These are phyloP conservation scores for Malacosoma neustria DNA, from an alignment of 2,888 invertebrate genomes.

Conservation along the genomic window DNA sequence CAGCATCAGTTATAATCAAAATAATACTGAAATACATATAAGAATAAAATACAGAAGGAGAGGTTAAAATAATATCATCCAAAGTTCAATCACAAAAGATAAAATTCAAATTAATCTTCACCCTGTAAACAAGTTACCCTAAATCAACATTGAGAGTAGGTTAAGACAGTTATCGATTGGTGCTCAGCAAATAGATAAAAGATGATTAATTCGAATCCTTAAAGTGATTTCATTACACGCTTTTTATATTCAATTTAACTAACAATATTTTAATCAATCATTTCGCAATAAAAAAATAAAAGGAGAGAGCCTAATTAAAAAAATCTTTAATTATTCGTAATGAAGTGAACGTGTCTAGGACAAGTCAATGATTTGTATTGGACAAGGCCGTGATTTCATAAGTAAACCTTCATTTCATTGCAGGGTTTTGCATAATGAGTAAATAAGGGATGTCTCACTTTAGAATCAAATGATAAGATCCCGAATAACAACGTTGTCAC, in stretches of 20 bases:
- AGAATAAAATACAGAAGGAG: too few species aligned
- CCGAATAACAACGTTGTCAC: too few species aligned
- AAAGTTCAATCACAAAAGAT: too few species aligned
- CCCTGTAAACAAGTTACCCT: neutral
- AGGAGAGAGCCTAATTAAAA: conserved; percentile 17
- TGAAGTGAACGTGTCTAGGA: conserved; percentile 28
- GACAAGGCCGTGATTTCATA: conserved; percentile 29
- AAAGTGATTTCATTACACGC: neutral
- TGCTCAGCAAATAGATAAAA: neutral
- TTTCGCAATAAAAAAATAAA: neutral
- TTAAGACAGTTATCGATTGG: neutral
- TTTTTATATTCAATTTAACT: conserved; percentile 4
- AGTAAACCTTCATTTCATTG: conserved; percentile 21
- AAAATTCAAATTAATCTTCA: too few species aligned
- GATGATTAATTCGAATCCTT: neutral
- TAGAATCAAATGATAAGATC: too few species aligned
- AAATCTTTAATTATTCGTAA: conserved; percentile 23
- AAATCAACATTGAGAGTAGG: neutral
- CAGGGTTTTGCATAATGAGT: conserved; percentile 18
- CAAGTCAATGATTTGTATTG: conserved; percentile 18
- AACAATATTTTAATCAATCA: conserved; percentile 7
- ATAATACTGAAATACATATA: too few species aligned
- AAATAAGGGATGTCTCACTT: neutral
- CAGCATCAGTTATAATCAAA: too few species aligned
- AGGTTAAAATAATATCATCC: too few species aligned